Conservation (phyloP, 1,140 invertebrate genomes). For the Scaptomyza pallida region DNA sequence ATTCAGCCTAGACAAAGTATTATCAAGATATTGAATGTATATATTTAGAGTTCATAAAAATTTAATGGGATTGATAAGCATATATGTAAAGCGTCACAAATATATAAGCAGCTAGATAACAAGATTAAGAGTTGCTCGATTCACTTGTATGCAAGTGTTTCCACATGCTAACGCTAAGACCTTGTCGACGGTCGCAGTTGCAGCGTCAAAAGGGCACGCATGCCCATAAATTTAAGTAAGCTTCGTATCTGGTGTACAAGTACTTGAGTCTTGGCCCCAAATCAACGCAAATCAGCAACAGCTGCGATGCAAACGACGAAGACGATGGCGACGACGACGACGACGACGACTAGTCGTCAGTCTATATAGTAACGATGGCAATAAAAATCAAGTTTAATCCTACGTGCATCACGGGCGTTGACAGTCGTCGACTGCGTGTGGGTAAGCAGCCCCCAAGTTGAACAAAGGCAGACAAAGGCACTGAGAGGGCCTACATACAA, state of each 20-base stretch:
- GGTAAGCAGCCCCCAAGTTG: constrained; percentile 41
- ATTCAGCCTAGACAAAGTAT: no score
- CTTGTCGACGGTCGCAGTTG: constrained; percentile 10
- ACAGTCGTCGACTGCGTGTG: constrained; percentile 59
- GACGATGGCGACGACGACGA: constrained; percentile 4
- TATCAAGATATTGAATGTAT: no score
- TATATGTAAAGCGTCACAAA: not conserved
- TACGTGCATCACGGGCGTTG: constrained; percentile 76
- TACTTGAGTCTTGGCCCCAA: constrained; percentile 63
- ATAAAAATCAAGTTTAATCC: constrained; percentile 83
- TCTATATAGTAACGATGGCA: constrained; percentile 79
- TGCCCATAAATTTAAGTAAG: constrained; percentile 16
- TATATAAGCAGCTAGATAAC: constrained; percentile 6
- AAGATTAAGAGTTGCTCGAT: not conserved
- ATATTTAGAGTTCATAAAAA: no score
- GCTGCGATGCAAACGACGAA: constrained; percentile 14
- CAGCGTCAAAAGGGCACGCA: constrained; percentile 15
- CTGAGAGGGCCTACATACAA: not conserved
- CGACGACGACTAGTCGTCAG: constrained; percentile 40
- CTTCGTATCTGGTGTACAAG: constrained; percentile 45
- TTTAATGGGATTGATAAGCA: not conserved
- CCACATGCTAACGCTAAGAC: constrained; percentile 10
- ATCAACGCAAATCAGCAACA: constrained; percentile 68
- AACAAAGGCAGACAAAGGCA: constrained; percentile 61
- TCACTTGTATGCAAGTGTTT: not conserved